These are phyloP conservation scores for Perccottus glenii DNA, from an alignment of 2,113 vertebrate genomes.

Conservation along the genomic window DNA sequence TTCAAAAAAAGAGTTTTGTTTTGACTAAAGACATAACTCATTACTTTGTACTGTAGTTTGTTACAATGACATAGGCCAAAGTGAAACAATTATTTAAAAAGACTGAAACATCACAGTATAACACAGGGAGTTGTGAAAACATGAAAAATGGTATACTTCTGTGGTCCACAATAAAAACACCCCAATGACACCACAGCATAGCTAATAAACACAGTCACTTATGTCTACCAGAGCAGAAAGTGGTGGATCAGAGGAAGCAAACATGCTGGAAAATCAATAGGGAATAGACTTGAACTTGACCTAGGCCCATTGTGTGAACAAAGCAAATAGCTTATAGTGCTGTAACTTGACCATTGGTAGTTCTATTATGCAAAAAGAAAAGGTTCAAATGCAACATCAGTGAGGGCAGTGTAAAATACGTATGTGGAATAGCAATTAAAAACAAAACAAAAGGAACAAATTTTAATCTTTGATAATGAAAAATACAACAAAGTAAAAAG, in stretches of 20 bases:
- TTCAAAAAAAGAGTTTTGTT: too few relatives aligned
- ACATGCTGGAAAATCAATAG: constrained; percentile 51
- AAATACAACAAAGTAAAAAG: constrained; percentile 11
- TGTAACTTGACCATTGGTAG: neutral
- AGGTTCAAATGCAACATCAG: neutral
- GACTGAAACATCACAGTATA: neutral
- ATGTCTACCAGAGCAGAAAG: constrained; percentile 24
- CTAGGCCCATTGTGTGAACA: neutral
- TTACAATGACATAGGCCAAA: neutral
- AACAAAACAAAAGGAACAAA: too few relatives aligned
- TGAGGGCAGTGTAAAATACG: neutral
- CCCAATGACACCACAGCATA: neutral
- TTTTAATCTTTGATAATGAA: constrained; percentile 10
- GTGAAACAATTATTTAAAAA: neutral
- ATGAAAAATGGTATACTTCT: neutral
- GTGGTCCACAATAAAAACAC: constrained; percentile 14
- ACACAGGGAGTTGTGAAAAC: constrained; percentile 4
- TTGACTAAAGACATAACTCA: neutral
- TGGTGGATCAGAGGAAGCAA: constrained; percentile 33
- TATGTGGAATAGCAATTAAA: neutral
- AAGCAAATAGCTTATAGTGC: neutral
- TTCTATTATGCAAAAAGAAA: neutral
- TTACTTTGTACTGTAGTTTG: neutral
- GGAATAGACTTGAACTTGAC: constrained; percentile 2
- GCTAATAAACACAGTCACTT: constrained; percentile 11